Evolutionary conservation across 1,140 invertebrate species (phyloP), one percentile per base, ranked within the genome.

Genomic region (Saccostrea cuccullata): DNA sequence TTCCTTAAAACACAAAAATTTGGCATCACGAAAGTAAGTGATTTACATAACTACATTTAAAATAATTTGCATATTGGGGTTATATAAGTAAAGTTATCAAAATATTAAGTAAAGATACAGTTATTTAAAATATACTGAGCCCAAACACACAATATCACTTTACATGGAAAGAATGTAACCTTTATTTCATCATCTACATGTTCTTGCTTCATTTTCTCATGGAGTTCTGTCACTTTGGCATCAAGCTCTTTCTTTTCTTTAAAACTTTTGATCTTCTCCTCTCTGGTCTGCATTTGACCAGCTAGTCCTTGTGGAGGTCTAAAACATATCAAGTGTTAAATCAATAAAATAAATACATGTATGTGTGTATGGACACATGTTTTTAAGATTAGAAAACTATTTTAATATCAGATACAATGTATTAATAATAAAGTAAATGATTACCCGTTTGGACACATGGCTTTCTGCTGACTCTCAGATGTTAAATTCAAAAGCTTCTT

Each of bases 161-260:
- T 47, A 47, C 47, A 47, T 47, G 47, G 9, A 47, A 47, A 9
- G 47, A 47, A 47, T 8, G 9, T 91, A 36, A 93, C 95, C 94
- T 97, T 97, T 0, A 96, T 96, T 91, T 98, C 97, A 30, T 98
- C 98, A 93, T 98, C 98, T 17, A 93, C 91, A 88, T 93, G 90
- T 47, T 93, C 91, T 83, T 93, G 93, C 73, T 93, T 87, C 12
- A 95, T 90, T 26, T 90, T 96, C 85, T 96, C 95, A 67, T 96
- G 96, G 30, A 98, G 93, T 47, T 95, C 95, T 56, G 96, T 94
- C 26, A 98, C 95, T 94, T 97, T 96, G 9, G 96, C 95, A 91
- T 98, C 96, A 17, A 98, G 94, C 90, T 97, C 97, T 94, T 98
- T 98, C 93, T 97, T 96, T 93, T 97, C 96, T 86, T 97, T 97